Base-by-base conservation (phyloP, 2,888 invertebrate species). In the Smittia sp. region DNA sequence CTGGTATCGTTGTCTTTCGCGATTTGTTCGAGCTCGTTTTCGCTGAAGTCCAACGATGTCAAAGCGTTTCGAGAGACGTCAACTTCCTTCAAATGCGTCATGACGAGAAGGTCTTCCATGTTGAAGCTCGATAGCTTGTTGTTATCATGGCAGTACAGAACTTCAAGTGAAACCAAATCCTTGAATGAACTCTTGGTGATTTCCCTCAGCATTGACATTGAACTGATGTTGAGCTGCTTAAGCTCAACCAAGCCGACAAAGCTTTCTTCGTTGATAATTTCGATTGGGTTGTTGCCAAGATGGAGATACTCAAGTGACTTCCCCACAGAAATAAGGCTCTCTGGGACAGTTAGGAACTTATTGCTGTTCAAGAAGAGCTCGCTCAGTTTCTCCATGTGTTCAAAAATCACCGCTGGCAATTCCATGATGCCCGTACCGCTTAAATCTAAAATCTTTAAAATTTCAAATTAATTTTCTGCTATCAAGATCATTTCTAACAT, bases 341-440 rank as follows among this genome's bases (percentile, higher is more conserved):
- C 82, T 0, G 90, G 89, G 18, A 90, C 85, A 3, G 82, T 83
- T 58, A 83, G 82, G 72, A 90, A 84, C 66, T 83, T 80, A 79
- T 90, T 90, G 58, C 85, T 84, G 0, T 88, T 85, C 66, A 90
- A 79, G 78, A 87, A 86, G 39, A 90, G 80, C 73, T 85, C 83
- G 65, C 83, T 84, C 70, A 90, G 79, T 41, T 84, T 84, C 52
- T 79, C 77, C 54, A 87, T 78, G 1, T 83, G 82, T 75, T 82
- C 82, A 74, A 88, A 84, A 0, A 88, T 81, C 22, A 85, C 83
- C 13, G 82, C 79, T 0, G 87, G 86, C 76, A 90, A 79, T 67
- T 80, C 83, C 52, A 85, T 84, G 74, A 90, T 81, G 3, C 84
- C 85, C n/a, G 87, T 89, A 77, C 85, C 80, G 0, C 86, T 83